These are phyloP conservation scores for Pristionchus japonicus DNA, from an alignment of 2,888 invertebrate species.

Conservation along the genomic window DNA sequence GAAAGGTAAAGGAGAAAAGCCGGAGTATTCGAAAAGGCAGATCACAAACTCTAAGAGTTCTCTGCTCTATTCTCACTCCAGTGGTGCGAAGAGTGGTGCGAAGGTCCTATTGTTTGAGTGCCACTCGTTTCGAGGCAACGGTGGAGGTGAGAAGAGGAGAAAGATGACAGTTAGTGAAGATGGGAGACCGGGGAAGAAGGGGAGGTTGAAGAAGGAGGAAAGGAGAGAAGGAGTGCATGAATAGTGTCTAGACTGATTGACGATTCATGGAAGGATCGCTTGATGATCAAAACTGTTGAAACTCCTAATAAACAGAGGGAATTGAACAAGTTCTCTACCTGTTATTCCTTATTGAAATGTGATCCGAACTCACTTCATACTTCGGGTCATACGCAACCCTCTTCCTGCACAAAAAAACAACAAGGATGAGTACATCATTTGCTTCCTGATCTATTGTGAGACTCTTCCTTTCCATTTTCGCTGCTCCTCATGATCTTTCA, in stretches of 20 bases:
- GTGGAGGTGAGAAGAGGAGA: neutral
- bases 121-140: neutral
- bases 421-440: no score
- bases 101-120: neutral
- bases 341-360: no score
- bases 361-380: no score
- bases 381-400: no score
- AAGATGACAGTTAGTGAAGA: neutral
- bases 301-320: no score
- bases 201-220: neutral
- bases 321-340: no score
- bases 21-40: no score
- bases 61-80: neutral
- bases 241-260: neutral
- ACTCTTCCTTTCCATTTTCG: neutral
- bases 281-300: neutral
- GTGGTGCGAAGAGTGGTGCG: neutral
- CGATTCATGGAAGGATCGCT: neutral
- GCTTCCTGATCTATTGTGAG: neutral
- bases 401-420: no score
- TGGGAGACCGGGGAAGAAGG: neutral
- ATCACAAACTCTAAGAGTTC: neutral
- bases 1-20: no score
- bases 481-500: neutral
- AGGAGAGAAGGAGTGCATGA: neutral